phyloP scores from a whole-genome alignment of 1,140 invertebrate genomes.

The Caenorhabditis remanei region DNA sequence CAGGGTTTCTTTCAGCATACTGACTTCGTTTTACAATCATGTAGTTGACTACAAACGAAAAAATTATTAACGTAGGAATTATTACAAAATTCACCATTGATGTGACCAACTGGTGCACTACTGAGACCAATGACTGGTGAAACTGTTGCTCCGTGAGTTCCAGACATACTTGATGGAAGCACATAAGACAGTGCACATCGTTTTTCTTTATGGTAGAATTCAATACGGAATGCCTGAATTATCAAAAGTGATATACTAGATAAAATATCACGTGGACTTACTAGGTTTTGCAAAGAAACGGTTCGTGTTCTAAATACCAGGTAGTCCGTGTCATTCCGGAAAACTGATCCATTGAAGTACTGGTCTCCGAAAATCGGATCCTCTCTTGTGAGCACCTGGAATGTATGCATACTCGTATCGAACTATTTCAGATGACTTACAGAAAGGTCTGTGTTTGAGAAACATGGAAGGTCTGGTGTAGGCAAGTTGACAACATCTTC shows the following conservation, averaged over 20 bases:
- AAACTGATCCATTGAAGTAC: conserved; percentile 64
- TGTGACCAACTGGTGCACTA: conserved; percentile 66
- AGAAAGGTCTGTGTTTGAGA: conserved; percentile 65
- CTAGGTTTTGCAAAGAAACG: conserved; percentile 63
- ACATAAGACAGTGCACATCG: conserved; percentile 66
- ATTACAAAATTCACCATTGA: conserved; percentile 53
- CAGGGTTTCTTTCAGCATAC: conserved; percentile 29
- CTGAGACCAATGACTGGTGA: conserved; percentile 58
- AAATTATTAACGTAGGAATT: neutral
- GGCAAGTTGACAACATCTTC: conserved; percentile 40
- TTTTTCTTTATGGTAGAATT: conserved; percentile 58
- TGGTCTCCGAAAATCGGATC: conserved; percentile 67
- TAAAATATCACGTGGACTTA: neutral
- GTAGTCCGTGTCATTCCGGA: conserved; percentile 65
- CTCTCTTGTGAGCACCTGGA: conserved; percentile 64
- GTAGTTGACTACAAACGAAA: conserved; percentile 60
- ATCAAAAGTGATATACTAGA: neutral
- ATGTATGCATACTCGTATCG: neutral
- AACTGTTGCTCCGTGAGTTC: conserved; percentile 66
- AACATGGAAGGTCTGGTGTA: conserved; percentile 64
- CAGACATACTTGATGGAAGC: conserved; percentile 61
- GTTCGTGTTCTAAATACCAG: conserved; percentile 67
- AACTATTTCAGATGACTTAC: conserved; percentile 26
- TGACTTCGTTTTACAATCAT: conserved; percentile 59
- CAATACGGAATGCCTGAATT: conserved; percentile 64